A percentile compares a stretch with the other conserved stretches of the same genome.
phyloP scores from a whole-genome alignment of 2,888 invertebrate genomes.

The Cheilosia pagana region DNA sequence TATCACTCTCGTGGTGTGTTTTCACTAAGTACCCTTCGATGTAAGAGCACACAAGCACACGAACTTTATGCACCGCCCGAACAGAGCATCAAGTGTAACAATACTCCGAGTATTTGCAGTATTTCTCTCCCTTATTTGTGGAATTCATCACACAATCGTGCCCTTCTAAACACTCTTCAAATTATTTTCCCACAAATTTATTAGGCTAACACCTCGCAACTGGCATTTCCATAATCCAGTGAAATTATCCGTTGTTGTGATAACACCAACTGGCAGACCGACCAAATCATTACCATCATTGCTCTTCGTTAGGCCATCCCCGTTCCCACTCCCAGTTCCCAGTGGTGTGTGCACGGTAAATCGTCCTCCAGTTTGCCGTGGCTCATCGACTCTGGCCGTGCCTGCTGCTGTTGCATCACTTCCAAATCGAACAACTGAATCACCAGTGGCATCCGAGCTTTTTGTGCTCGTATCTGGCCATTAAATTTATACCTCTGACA shows the following conservation, averaged over 20 bases:
- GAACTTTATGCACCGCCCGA: too few species aligned
- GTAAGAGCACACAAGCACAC: too few species aligned
- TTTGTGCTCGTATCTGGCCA: constrained; percentile 64
- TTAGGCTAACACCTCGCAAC: constrained; percentile 56
- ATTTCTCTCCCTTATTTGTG: too few species aligned
- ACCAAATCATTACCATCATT: constrained; percentile 56
- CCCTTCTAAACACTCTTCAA: constrained; percentile 28
- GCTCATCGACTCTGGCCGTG: constrained; percentile 38
- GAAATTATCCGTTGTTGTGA: constrained; percentile 44
- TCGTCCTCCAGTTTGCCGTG: constrained; percentile 29
- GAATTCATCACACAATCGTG: not conserved
- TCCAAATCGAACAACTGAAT: constrained; percentile 56
- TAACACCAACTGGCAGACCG: constrained; percentile 36
- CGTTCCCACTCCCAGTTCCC: not conserved
- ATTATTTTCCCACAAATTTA: constrained; percentile 52
- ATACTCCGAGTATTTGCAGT: too few species aligned
- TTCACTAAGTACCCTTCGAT: too few species aligned
- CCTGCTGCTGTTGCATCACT: constrained; percentile 48
- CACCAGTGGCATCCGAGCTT: constrained; percentile 47
- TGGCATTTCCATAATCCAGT: constrained; percentile 68
- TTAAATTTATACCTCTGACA: constrained; percentile 72
- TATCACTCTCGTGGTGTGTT: too few species aligned
- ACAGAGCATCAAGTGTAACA: too few species aligned
- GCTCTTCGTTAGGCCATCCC: constrained; percentile 37
- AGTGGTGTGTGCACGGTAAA: constrained; percentile 9